Percentiles rank a stretch among this genome's conserved stretches.
These are phyloP conservation scores for Ramphastos sulfuratus DNA, from an alignment of 2,113 vertebrate species.

Conservation along the genomic window DNA sequence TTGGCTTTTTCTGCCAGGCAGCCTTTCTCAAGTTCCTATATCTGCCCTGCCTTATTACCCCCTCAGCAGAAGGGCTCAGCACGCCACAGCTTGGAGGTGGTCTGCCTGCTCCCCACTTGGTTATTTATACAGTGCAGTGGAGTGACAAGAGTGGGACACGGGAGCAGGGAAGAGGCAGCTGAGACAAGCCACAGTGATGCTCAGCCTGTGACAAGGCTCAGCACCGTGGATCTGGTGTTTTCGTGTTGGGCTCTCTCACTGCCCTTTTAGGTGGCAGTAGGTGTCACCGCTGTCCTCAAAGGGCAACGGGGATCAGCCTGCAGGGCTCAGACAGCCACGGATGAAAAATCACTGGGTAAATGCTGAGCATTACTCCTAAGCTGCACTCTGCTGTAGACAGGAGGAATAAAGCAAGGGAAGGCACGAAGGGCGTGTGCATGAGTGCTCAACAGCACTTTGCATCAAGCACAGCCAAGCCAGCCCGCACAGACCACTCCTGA, in stretches of 20 bases:
- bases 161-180: background rate
- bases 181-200: background rate
- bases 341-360: background rate
- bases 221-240: background rate
- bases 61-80: background rate
- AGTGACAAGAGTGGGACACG: background rate
- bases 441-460: background rate
- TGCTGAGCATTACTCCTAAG: background rate
- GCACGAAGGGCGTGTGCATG: fast-evolving
- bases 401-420: background rate
- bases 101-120: background rate
- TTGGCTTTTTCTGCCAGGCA: conserved; percentile 3
- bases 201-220: background rate
- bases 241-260: background rate
- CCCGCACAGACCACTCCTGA: background rate
- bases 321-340: fast-evolving
- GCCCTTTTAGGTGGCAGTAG: background rate
- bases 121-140: background rate
- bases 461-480: background rate
- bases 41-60: conserved; percentile 3
- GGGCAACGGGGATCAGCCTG: fast-evolving
- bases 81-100: background rate
- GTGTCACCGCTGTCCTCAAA: background rate
- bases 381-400: background rate
- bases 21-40: background rate